These are phyloP conservation scores for Tinea trinotella DNA, from an alignment of 2,888 invertebrate species.

Conservation along the genomic window DNA sequence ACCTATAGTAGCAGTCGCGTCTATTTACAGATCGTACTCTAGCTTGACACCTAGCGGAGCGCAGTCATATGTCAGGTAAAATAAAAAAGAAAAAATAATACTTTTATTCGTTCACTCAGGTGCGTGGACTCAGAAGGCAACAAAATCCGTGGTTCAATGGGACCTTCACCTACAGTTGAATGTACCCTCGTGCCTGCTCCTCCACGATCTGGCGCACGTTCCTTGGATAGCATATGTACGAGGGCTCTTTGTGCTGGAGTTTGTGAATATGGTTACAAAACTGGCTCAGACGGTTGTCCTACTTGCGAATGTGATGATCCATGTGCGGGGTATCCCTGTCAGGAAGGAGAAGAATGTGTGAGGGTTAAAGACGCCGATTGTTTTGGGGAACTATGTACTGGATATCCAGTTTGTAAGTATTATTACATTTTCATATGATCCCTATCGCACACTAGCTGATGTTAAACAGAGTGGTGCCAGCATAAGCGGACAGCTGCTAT, in stretches of 20 bases:
- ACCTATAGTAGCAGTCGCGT: too few relatives aligned
- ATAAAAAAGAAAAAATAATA: too few relatives aligned
- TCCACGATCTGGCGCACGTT: conserved; percentile 60
- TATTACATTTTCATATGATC: too few relatives aligned
- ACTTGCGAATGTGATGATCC: conserved; percentile 91
- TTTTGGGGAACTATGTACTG: conserved; percentile 75
- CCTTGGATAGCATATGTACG: conserved; percentile 71
- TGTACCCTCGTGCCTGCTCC: conserved; percentile 64
- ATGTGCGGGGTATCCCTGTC: conserved; percentile 83
- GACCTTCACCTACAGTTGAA: conserved; percentile 77
- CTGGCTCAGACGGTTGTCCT: conserved; percentile 78
- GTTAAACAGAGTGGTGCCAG: too few relatives aligned
- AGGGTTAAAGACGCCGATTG: conserved; percentile 80
- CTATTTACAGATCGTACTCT: too few relatives aligned
- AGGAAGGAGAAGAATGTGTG: conserved; percentile 81
- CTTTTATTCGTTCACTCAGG: too few relatives aligned
- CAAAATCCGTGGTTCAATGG: conserved; percentile 86
- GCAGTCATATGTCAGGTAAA: too few relatives aligned
- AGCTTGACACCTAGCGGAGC: too few relatives aligned
- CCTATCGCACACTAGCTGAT: too few relatives aligned
- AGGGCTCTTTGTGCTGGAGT: conserved; percentile 84
- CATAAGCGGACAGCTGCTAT: too few relatives aligned
- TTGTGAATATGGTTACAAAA: conserved; percentile 88
- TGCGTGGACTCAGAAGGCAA: conserved; percentile 86
- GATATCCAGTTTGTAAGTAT: conserved; percentile 82